phyloP scores from a whole-genome alignment of 2,113 vertebrate genomes.

The Mobula hypostoma region DNA sequence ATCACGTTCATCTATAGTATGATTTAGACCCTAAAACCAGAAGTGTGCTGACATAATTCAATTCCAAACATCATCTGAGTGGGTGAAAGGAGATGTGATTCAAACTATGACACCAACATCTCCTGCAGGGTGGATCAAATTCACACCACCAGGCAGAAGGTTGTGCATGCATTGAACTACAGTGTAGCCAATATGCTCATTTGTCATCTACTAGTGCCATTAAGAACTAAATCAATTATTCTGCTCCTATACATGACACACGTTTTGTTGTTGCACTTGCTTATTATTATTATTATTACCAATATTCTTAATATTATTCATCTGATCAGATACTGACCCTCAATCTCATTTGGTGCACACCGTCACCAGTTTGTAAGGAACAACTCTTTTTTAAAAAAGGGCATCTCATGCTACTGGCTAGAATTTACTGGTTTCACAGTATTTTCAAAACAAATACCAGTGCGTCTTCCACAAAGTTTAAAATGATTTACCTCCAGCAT shows the following conservation, averaged over 20 bases:
- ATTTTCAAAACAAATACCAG: not conserved
- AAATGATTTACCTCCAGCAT: slow-evolving; percentile 72
- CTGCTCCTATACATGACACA: not conserved
- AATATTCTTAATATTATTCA: not conserved
- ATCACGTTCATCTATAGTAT: no score
- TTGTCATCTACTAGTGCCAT: not conserved
- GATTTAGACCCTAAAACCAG: no score
- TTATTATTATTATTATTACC: not conserved
- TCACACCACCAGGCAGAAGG: slow-evolving; percentile 35
- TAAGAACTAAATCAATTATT: not conserved
- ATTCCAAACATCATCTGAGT: no score
- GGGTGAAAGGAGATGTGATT: no score
- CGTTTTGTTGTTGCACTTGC: not conserved
- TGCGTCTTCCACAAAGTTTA: not conserved
- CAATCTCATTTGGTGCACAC: not conserved
- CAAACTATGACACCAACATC: no score
- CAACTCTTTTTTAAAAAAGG: not conserved
- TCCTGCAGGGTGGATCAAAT: no score
- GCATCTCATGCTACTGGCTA: not conserved
- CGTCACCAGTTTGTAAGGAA: not conserved
- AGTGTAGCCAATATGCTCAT: not conserved
- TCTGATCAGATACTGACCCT: not conserved
- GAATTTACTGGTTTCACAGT: not conserved
- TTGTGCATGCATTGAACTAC: slow-evolving; percentile 46
- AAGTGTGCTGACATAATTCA: no score